These are phyloP conservation scores for Elegia similella DNA, from an alignment of 2,888 invertebrate genomes.

Conservation along the genomic window DNA sequence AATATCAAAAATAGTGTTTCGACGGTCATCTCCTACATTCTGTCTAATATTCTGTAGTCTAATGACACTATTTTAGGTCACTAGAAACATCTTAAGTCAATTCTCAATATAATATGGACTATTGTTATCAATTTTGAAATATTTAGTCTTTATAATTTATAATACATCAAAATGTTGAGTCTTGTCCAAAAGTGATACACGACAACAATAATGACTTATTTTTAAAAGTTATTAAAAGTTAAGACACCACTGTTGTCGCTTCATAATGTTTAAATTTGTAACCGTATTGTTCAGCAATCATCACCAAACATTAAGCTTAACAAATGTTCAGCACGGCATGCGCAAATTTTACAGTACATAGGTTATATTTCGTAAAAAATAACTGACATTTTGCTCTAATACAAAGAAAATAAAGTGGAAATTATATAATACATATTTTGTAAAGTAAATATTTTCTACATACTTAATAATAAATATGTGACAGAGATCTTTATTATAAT, in stretches of 20 bases:
- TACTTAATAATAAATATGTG: slow-evolving; percentile 39
- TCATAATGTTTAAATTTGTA: slow-evolving; percentile 13
- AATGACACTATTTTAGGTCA: slow-evolving; percentile 68
- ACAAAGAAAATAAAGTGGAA: slow-evolving; percentile 19
- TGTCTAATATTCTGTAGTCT: slow-evolving; percentile 73
- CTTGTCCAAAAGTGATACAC: slow-evolving; percentile 24
- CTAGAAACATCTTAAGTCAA: slow-evolving; percentile 67
- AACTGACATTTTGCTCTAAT: slow-evolving; percentile 27
- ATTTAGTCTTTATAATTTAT: slow-evolving; percentile 16
- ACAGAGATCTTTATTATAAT: slow-evolving; percentile 66
- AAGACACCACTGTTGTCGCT: neutral
- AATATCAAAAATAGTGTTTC: slow-evolving; percentile 81
- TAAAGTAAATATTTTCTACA: slow-evolving; percentile 44
- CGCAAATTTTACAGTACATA: slow-evolving; percentile 14
- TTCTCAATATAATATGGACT: slow-evolving; percentile 57
- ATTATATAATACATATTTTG: slow-evolving; percentile 45
- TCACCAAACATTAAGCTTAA: slow-evolving; percentile 24
- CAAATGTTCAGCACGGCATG: slow-evolving; percentile 22
- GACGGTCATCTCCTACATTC: slow-evolving; percentile 70
- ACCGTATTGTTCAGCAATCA: slow-evolving; percentile 21
- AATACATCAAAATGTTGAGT: slow-evolving; percentile 26
- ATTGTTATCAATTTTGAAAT: slow-evolving; percentile 60
- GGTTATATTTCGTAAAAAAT: slow-evolving; percentile 19
- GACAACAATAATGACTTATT: slow-evolving; percentile 7
- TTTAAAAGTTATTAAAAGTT: neutral